A percentile compares a stretch with the other conserved stretches of the same genome.
phyloP scores from a whole-genome alignment of 2,888 invertebrate genomes.

The Theretra japonica region DNA sequence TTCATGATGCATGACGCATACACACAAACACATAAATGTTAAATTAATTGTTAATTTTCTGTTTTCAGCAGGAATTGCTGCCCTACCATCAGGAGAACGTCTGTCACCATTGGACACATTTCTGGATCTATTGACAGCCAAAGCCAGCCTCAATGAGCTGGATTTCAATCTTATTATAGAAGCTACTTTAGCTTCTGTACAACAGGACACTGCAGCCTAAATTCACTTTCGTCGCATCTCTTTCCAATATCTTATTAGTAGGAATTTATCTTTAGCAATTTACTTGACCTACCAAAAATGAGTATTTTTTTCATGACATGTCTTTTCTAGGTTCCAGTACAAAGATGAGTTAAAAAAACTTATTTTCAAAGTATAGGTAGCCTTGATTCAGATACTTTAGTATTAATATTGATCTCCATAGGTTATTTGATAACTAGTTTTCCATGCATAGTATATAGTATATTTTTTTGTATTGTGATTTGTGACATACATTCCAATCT shows the following conservation, averaged over 20 bases:
- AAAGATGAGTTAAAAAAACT: no score
- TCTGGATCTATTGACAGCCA: constrained; percentile 92
- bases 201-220: constrained; percentile 60
- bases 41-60: background rate
- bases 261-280: no score
- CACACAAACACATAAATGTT: background rate
- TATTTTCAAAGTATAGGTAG: background rate
- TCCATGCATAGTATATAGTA: no score
- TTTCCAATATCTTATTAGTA: no score
- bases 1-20: background rate
- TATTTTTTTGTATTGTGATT: background rate
- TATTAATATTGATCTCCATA: background rate
- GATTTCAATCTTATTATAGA: constrained; percentile 94
- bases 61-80: constrained; percentile 84
- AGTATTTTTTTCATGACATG: no score
- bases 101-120: constrained; percentile 93
- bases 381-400: constrained; percentile 29
- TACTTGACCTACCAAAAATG: no score
- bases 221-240: background rate
- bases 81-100: constrained; percentile 89
- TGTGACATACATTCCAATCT: background rate
- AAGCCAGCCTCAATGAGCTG: constrained; percentile 93
- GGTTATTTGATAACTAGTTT: background rate
- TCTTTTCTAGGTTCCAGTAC: no score
- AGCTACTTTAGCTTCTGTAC: constrained; percentile 87